Evolutionary conservation across 2,113 vertebrate species (phyloP).

Genomic region (Zeus faber): DNA sequence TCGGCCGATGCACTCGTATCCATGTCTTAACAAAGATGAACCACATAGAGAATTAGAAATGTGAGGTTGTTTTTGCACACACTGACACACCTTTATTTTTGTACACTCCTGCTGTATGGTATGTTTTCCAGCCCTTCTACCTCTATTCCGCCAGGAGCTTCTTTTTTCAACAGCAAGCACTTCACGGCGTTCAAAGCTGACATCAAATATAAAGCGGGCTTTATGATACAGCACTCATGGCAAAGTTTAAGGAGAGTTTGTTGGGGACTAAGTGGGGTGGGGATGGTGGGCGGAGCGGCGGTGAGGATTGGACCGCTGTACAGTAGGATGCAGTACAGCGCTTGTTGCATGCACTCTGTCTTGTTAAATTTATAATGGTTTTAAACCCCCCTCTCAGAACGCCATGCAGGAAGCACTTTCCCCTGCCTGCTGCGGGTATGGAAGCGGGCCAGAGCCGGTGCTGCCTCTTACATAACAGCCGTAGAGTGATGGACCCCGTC

Average conservation of each 20-base stretch:
- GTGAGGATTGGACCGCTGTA: neutral
- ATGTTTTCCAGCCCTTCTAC: neutral
- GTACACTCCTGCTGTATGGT: neutral
- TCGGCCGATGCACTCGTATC: neutral
- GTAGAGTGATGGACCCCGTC: no score
- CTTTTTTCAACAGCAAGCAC: conserved; percentile 12
- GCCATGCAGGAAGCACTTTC: neutral
- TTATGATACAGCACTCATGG: conserved; percentile 16
- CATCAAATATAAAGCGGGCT: conserved; percentile 15
- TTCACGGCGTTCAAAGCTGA: conserved; percentile 15
- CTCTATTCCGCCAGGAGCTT: conserved; percentile 1
- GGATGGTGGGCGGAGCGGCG: neutral
- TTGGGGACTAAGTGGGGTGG: conserved; percentile 1
- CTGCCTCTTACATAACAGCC: neutral
- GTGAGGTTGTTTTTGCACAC: no score
- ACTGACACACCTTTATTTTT: neutral
- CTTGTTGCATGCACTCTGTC: conserved; percentile 46
- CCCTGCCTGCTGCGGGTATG: neutral
- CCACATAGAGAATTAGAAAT: no score
- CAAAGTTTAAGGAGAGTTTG: conserved; percentile 13
- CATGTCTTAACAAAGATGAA: neutral
- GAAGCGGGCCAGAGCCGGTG: neutral
- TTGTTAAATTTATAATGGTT: conserved; percentile 58
- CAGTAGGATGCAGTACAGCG: conserved; percentile 42
- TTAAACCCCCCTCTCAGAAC: neutral